Conservation (phyloP, 1,140 invertebrate genomes). For the Lordiphosa clarofinis region DNA sequence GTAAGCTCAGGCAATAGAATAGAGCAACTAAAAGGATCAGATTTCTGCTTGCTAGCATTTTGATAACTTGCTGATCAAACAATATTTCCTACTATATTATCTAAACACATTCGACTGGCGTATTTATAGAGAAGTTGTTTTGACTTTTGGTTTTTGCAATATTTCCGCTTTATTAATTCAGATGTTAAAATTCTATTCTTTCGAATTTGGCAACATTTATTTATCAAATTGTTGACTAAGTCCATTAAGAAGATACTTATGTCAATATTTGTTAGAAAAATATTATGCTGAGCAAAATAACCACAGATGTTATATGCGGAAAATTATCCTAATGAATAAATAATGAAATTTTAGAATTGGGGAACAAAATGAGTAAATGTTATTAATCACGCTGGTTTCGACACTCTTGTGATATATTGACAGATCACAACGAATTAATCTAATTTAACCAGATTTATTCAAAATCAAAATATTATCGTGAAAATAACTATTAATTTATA, state of each 20-base stretch:
- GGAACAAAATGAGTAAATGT: no score
- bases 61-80: conserved; percentile 1
- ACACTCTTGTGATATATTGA: no score
- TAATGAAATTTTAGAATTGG: no score
- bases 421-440: no score
- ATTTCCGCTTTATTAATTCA: conserved; percentile 19
- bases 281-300: conserved; percentile 4
- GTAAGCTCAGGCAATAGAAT: conserved; percentile 11
- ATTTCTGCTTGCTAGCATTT: conserved; percentile 1
- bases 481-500: no score
- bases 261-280: conserved; percentile 8
- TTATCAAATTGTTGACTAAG: conserved; percentile 24
- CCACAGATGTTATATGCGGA: conserved; percentile 12
- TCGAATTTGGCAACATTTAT: conserved; percentile 22
- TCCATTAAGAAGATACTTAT: background rate
- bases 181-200: conserved; percentile 18
- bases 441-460: no score
- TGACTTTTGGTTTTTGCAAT: background rate
- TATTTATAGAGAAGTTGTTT: conserved; percentile 5
- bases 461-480: no score
- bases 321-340: no score
- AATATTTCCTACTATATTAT: background rate
- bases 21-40: background rate
- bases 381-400: no score
- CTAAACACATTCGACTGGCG: background rate